Conservation (phyloP, 1,140 invertebrate species). For the Eufriesea mexicana region DNA sequence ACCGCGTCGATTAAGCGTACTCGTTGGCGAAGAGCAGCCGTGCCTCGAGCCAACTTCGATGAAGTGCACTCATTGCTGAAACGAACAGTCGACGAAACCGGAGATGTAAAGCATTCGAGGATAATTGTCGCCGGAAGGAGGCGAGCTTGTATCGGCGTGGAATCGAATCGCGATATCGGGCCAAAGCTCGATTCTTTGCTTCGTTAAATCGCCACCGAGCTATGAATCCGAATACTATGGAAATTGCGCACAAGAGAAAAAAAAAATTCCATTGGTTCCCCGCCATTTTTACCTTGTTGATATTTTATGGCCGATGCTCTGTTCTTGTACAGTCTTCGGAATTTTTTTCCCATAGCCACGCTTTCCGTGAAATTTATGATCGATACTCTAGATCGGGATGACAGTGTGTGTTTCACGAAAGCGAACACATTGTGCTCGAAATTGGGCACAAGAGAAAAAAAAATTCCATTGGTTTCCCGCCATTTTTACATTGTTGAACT, state of each 20-base stretch:
- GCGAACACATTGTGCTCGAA: too few relatives aligned
- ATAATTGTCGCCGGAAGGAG: slow-evolving; percentile 37
- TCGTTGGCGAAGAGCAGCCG: slow-evolving; percentile 17
- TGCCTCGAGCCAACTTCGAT: slow-evolving; percentile 30
- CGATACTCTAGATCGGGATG: too few relatives aligned
- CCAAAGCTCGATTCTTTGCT: background rate
- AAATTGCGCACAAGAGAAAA: background rate
- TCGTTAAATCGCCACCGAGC: slow-evolving; percentile 18
- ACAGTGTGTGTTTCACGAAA: too few relatives aligned
- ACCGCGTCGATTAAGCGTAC: slow-evolving; percentile 29
- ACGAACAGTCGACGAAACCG: slow-evolving; percentile 30
- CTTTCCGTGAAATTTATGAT: too few relatives aligned
- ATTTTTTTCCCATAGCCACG: too few relatives aligned
- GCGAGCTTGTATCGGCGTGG: background rate
- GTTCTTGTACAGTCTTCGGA: too few relatives aligned
- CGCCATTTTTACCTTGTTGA: too few relatives aligned
- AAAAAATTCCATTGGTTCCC: too few relatives aligned
- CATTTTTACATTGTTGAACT: too few relatives aligned
- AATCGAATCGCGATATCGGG: slow-evolving; percentile 23
- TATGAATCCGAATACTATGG: slow-evolving; percentile 2
- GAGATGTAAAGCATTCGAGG: slow-evolving; percentile 31
- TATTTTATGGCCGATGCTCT: too few relatives aligned
- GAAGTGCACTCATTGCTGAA: slow-evolving; percentile 33
- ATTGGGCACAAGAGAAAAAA: too few relatives aligned
- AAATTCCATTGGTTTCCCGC: too few relatives aligned